phyloP scores from a whole-genome alignment of 1,140 invertebrate species.

The Akabosia matsudoensis region DNA sequence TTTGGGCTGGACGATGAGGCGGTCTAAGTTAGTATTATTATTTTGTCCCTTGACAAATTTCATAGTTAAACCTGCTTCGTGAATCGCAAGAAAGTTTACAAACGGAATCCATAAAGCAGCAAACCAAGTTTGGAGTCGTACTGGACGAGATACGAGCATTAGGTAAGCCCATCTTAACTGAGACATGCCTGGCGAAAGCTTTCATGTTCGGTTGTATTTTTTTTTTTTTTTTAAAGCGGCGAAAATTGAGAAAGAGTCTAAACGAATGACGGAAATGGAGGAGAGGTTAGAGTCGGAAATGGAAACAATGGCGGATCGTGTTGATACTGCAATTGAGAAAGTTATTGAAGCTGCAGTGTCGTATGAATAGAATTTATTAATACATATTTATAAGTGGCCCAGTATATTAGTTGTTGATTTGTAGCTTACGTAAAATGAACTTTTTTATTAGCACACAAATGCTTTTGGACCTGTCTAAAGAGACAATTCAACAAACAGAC shows the following conservation, averaged over 20 bases:
- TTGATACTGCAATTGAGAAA: conserved; percentile 37
- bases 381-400: not conserved
- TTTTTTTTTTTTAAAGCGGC: not conserved
- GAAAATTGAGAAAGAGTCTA: not conserved
- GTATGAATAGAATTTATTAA: conserved; percentile 27
- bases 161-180: no score
- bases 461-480: conserved; percentile 35
- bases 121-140: conserved; percentile 38
- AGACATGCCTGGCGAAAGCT: no score
- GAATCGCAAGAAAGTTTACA: conserved; percentile 36
- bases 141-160: conserved; percentile 35
- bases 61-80: conserved; percentile 31
- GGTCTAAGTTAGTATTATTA: no score
- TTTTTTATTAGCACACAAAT: conserved; percentile 26
- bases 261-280: conserved; percentile 23
- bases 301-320: conserved; percentile 29
- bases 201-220: not conserved
- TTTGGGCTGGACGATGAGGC: no score
- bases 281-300: conserved; percentile 32
- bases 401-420: not conserved
- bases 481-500: conserved; percentile 33
- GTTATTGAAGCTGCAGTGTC: conserved; percentile 36
- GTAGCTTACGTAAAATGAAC: not conserved
- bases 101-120: conserved; percentile 35
- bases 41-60: not conserved